Evolutionary conservation across 2,113 vertebrate genomes (phyloP).

Genomic region (Paratilapia polleni): DNA sequence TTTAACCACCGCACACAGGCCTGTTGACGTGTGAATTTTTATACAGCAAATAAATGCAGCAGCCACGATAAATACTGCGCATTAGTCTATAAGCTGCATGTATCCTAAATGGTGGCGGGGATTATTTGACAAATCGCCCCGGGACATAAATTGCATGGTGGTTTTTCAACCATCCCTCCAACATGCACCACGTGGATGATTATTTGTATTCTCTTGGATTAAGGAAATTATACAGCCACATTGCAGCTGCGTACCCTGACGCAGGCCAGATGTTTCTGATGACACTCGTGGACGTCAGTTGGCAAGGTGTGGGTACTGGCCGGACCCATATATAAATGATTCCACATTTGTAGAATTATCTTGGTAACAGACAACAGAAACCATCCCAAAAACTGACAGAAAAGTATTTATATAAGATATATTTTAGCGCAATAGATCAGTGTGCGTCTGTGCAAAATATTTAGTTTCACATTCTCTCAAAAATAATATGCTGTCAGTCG

Average conservation of each 20-base stretch:
- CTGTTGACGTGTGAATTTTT: conserved; percentile 1
- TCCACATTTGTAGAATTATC: conserved; percentile 27
- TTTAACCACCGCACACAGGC: conserved; percentile 15
- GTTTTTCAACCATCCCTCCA: background rate
- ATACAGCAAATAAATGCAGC: background rate
- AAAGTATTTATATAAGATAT: background rate
- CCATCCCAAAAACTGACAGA: background rate
- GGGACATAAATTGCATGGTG: conserved; percentile 7
- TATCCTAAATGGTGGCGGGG: background rate
- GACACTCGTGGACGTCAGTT: conserved; percentile 54
- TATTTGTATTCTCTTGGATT: conserved; percentile 50
- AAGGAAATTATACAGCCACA: conserved; percentile 44
- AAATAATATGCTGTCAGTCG: conserved; percentile 17
- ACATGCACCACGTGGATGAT: conserved; percentile 31
- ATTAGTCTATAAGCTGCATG: background rate
- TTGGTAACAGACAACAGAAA: conserved; percentile 3
- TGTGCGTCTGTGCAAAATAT: conserved; percentile 3
- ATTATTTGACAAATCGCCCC: conserved; percentile 20
- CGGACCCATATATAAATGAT: conserved; percentile 16
- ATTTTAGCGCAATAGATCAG: background rate
- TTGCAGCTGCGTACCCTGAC: conserved; percentile 39
- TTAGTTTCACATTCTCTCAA: background rate
- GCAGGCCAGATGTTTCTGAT: conserved; percentile 64
- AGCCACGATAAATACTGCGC: background rate
- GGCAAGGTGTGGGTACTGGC: conserved; percentile 22